Evolutionary conservation across 2,888 invertebrate genomes (phyloP), one percentile per base, ranked within the genome.

Genomic region (Gisinianus flammeolus): DNA sequence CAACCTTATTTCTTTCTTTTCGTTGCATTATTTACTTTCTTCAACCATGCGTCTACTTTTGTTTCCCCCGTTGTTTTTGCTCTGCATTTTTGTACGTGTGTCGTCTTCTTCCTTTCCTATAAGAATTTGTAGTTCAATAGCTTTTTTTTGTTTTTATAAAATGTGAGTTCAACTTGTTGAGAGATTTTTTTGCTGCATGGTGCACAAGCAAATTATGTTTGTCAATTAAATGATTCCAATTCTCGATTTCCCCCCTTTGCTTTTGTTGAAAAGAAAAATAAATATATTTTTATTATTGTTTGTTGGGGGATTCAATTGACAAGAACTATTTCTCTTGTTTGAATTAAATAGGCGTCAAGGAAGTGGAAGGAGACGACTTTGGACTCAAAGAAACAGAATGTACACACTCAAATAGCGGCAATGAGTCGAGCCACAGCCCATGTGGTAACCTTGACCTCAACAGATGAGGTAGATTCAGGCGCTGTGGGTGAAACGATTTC

Each of bases 391-490:
- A 95, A 96, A 87, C 98, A 98, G 89, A 96, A 94, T 84, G 96
- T 99, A 77, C 95, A 95, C 82, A 96, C 96, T 74, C 96, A 98
- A 88, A 93, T 99, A 85, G 98, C 98, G 5, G 98, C 98, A 79
- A 98, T 99, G 97, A 98, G 96, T 88, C 98, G 98, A 0, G 98
- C 98, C 77, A 99, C 98, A 0, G 99, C 99, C 10, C 97, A 98
- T 88, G 94, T 98, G 71, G 94, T 97, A 78, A 96, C 96, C 0
- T 89, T 94, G 78, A 96, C 96, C 0, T 93, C 93, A 2, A 92
- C 92, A 0, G 92, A 92, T 0, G 95, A 96, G 83, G 96, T 97
- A 85, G 94, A 97, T 10, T 97, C 98, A 88, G 95, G 97, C 87
- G 96, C 97, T 0, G 96, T 99, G 0, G 97, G 98, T 0, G 96